Evolutionary conservation across 2,113 vertebrate species (phyloP), one percentile per base, ranked within the genome.

Genomic region (Neopipo cinnamomea): DNA sequence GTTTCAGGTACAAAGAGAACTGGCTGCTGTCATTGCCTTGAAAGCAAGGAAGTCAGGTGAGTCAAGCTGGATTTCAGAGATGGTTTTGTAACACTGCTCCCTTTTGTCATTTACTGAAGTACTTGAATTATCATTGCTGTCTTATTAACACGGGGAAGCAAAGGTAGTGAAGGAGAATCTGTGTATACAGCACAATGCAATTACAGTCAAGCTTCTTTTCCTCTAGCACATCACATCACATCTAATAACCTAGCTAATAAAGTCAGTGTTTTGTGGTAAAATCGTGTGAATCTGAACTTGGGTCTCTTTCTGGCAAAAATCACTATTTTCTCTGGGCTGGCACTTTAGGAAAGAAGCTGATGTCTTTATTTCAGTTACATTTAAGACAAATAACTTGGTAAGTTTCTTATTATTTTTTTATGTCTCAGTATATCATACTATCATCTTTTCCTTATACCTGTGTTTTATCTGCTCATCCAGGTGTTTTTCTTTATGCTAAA

Each of bases 21-120:
- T 99, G 80, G 99, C 99, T 33, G 98, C 99, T 91, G 99, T 99
- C 91, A 98, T 99, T 76, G 99, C 99, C 70, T 97, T 99, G 96
- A 99, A 99, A 98, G 99, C 99, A 83, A 98, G 98, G 94, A 99
- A 99, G 95, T 99, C 99, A 97, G 98, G 99, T 99, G 95, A 99
- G 99, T 99, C 56, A 82, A 78, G 23, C 22, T 88, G 65, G 47
- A 28, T 62, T 86, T 95, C 8, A 90, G 47, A 86, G 56, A 7
- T 9, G 4, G 12, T 65, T 94, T 88, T 87, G 24, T 81, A 62
- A 62, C 0, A 2, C 30, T 24, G 15, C 41, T 92, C 44, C 18
- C 11, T 85, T 85, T 61, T 65, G 47, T 71, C 8, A 25, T 85
- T 88, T 91, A 61, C 75, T 91, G 56, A 88, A 92, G 46, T 88